phyloP scores from a whole-genome alignment of 2,797 vertebrate genomes.

The Alosa sapidissima region DNA sequence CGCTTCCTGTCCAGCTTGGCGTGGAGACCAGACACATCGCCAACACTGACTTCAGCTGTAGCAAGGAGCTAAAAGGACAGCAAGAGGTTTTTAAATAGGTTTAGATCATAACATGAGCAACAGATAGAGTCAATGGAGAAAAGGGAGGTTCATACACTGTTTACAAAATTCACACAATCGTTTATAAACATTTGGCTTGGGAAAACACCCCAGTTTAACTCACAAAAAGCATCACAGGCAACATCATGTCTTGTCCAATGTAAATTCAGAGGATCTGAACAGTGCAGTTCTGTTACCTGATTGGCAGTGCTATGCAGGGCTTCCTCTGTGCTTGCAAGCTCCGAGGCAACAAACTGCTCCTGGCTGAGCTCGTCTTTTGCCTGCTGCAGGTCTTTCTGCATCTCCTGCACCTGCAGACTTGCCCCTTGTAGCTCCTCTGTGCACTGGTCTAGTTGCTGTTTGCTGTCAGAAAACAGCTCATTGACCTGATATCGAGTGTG shows the following conservation, averaged over 20 bases:
- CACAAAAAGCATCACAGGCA: neutral
- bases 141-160: too few relatives aligned
- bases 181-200: neutral
- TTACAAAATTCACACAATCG: too few relatives aligned
- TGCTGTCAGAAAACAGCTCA: conserved; percentile 84
- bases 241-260: neutral
- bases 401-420: conserved; percentile 81
- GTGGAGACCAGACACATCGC: conserved; percentile 85
- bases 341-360: conserved; percentile 80
- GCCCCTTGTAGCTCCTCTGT: conserved; percentile 77
- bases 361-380: conserved; percentile 81
- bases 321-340: conserved; percentile 76
- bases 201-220: neutral
- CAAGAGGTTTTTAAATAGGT: neutral
- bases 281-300: conserved; percentile 69
- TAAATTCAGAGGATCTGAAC: neutral
- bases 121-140: too few relatives aligned
- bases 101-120: neutral
- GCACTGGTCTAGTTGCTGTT: conserved; percentile 81
- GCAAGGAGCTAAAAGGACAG: conserved; percentile 76
- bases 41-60: conserved; percentile 82
- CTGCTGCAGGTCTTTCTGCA: conserved; percentile 77
- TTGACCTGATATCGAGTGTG: conserved; percentile 68
- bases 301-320: conserved; percentile 80
- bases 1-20: conserved; percentile 89